Evolutionary conservation across 2,113 vertebrate genomes (phyloP).

Genomic region (Falco punctatus): DNA sequence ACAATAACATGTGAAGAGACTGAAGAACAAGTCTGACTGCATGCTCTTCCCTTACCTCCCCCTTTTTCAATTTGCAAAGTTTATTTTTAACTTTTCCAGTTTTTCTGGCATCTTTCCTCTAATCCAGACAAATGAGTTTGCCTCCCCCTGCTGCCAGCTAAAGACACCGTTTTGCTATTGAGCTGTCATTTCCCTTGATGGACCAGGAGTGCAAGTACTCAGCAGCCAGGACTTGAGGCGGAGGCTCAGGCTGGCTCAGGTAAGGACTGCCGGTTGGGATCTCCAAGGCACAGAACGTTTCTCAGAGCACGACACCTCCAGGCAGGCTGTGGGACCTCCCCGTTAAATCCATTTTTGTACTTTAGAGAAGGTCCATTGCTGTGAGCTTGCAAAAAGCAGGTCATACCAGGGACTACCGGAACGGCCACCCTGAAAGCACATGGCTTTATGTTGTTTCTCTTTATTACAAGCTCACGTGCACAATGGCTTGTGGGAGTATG

Average conservation of each 20-base stretch:
- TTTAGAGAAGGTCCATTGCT: neutral
- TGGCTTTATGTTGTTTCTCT: rapidly evolving
- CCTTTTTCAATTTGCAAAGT: neutral
- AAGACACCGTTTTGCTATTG: rapidly evolving
- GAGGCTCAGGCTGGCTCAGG: neutral
- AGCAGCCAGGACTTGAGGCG: rapidly evolving
- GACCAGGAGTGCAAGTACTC: neutral
- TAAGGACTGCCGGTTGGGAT: rapidly evolving
- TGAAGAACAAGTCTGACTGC: constrained; percentile 19
- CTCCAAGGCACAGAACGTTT: rapidly evolving
- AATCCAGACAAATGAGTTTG: neutral
- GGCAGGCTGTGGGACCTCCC: neutral
- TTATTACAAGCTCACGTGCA: rapidly evolving
- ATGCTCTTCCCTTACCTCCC: neutral
- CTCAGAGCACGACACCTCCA: no score
- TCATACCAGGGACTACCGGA: neutral
- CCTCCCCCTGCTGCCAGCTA: neutral
- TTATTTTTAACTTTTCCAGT: constrained; percentile 48
- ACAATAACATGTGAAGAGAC: constrained; percentile 69
- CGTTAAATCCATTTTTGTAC: neutral
- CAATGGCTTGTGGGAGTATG: rapidly evolving
- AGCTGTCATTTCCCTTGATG: neutral
- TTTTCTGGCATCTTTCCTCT: neutral
- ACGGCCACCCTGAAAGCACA: rapidly evolving
- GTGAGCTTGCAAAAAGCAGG: neutral